A percentile compares a stretch with the other conserved stretches of the same genome.
Evolutionary conservation across 2,888 invertebrate species (phyloP).

Genomic region (Scaptomyza cyrtandrae): DNA sequence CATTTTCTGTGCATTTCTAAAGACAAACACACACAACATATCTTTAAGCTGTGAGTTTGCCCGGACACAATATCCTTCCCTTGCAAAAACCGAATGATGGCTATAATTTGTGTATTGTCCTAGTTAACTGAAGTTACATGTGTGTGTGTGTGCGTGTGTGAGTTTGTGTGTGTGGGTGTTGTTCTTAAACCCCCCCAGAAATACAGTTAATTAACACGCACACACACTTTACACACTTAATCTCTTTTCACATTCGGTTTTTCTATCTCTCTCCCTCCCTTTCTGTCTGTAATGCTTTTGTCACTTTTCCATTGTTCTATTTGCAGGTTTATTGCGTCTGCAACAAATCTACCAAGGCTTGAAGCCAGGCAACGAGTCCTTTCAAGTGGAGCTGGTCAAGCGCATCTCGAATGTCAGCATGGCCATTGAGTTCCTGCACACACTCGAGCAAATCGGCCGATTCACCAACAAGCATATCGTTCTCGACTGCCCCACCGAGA

Average conservation of each 20-base stretch:
- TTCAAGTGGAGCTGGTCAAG: conserved; percentile 94
- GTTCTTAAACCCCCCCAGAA: not conserved
- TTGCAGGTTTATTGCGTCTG: conserved; percentile 92
- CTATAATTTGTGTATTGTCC: conserved; percentile 1
- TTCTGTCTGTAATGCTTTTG: not conserved
- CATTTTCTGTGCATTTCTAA: not conserved
- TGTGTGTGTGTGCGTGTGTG: not conserved
- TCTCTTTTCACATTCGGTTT: not conserved
- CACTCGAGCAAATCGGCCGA: conserved; percentile 92
- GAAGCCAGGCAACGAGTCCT: conserved; percentile 92
- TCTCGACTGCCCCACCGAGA: conserved; percentile 94
- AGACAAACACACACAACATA: not conserved
- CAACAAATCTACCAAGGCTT: conserved; percentile 97
- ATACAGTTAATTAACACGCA: conserved; percentile 3
- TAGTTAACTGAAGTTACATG: not conserved
- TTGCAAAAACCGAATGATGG: not conserved
- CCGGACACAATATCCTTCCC: not conserved
- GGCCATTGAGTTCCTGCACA: conserved; percentile 93
- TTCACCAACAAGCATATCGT: conserved; percentile 95
- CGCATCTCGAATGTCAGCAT: conserved; percentile 94
- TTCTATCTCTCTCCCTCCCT: not conserved
- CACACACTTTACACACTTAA: not conserved
- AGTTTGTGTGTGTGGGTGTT: too few species aligned
- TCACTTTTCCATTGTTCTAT: conserved; percentile 6
- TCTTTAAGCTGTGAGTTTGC: not conserved